phyloP scores from a whole-genome alignment of 1,140 invertebrate genomes.

The Philaenus spumarius region DNA sequence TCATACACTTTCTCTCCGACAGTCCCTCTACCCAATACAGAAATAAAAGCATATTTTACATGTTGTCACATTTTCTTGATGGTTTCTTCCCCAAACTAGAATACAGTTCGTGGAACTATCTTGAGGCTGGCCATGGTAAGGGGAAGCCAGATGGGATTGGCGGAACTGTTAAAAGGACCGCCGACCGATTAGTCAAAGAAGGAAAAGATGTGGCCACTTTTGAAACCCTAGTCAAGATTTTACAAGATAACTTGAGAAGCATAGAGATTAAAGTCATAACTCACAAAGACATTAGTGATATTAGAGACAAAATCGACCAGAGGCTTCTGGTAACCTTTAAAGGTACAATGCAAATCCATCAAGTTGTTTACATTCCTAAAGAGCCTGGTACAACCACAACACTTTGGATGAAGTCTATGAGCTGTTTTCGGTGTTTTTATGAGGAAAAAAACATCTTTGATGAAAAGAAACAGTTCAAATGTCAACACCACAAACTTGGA shows the following conservation, averaged over 20 bases:
- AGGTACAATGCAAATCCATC: conserved; percentile 18
- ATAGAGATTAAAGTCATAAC: conserved; percentile 16
- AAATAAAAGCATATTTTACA: conserved; percentile 25
- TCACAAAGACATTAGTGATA: conserved; percentile 12
- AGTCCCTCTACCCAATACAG: conserved; percentile 26
- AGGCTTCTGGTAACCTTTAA: conserved; percentile 9
- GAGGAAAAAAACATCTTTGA: too few relatives aligned
- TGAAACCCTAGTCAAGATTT: conserved; percentile 15
- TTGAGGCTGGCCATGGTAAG: conserved; percentile 39
- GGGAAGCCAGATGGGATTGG: too few relatives aligned
- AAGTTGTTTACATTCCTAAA: not conserved
- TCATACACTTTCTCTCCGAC: conserved; percentile 26
- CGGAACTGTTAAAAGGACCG: too few relatives aligned
- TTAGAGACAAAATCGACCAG: not conserved
- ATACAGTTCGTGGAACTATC: conserved; percentile 39
- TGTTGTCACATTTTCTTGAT: conserved; percentile 25
- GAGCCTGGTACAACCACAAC: too few relatives aligned
- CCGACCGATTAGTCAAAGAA: conserved; percentile 33
- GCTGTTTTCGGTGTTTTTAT: too few relatives aligned
- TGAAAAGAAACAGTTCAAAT: too few relatives aligned
- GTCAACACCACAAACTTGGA: too few relatives aligned
- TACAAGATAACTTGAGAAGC: not conserved
- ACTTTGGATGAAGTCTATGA: too few relatives aligned
- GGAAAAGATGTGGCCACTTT: conserved; percentile 32
- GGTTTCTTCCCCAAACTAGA: conserved; percentile 17